Percentiles rank a stretch among this genome's conserved stretches.
Conservation (phyloP, 2,888 invertebrate species). For the Electrophaes corylata region DNA sequence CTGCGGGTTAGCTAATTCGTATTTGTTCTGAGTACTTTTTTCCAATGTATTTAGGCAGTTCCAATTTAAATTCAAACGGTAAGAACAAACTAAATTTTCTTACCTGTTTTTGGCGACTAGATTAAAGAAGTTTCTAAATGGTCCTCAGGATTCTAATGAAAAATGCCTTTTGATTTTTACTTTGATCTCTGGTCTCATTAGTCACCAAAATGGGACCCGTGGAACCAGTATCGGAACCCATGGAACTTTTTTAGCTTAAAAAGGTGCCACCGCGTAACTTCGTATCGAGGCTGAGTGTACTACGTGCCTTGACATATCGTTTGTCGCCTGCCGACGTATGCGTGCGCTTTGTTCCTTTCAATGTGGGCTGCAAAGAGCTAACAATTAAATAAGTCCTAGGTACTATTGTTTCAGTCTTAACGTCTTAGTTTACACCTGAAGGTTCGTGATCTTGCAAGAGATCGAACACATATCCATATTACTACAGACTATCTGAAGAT, state of each 20-base stretch:
- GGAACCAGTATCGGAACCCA: not conserved
- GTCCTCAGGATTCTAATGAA: no score
- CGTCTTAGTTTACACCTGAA: constrained; percentile 49
- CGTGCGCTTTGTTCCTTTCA: constrained; percentile 68
- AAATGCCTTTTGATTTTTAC: no score
- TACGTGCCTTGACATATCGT: constrained; percentile 81
- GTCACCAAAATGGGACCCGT: not conserved
- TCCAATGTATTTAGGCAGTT: no score
- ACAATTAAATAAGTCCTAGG: constrained; percentile 67
- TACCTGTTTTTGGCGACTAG: no score
- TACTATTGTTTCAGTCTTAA: constrained; percentile 53
- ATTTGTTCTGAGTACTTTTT: no score
- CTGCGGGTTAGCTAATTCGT: no score
- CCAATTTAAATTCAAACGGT: no score
- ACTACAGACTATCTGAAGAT: not conserved
- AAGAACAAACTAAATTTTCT: no score
- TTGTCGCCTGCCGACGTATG: constrained; percentile 66
- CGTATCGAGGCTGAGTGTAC: constrained; percentile 35
- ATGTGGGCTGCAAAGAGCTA: constrained; percentile 61
- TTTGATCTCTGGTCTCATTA: no score
- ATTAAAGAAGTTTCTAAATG: no score
- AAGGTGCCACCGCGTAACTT: not conserved
- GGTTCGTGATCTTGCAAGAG: constrained; percentile 57
- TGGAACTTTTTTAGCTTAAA: no score
- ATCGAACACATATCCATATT: constrained; percentile 29